Conservation (phyloP, 2,113 vertebrate species). For the Cynocephalus volans region DNA sequence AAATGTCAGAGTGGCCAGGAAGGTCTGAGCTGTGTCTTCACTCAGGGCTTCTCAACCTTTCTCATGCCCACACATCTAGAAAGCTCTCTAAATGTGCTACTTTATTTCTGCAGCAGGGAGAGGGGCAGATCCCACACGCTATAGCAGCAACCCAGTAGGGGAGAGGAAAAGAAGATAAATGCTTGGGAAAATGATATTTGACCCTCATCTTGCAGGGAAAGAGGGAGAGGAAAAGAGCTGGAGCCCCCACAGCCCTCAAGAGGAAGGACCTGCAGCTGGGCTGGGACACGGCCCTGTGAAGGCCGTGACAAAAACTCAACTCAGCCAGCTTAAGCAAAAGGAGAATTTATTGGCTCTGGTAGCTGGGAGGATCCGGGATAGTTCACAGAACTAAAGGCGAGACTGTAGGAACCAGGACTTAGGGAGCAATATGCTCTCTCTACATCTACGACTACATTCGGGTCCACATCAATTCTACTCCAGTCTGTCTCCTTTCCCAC, state of each 20-base stretch:
- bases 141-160: background rate
- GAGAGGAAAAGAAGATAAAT: background rate
- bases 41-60: background rate
- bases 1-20: background rate
- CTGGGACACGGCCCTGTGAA: background rate
- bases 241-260: accelerated
- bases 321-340: background rate
- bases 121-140: background rate
- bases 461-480: background rate
- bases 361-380: background rate
- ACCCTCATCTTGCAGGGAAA: background rate
- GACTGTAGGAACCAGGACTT: background rate
- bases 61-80: background rate
- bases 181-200: background rate
- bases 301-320: background rate
- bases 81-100: background rate
- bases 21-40: background rate
- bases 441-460: accelerated
- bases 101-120: background rate
- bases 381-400: background rate
- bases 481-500: background rate
- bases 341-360: background rate
- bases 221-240: background rate
- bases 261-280: accelerated
- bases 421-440: accelerated